Evolutionary conservation across 2,113 vertebrate genomes (phyloP).

Genomic region (Dicerorhinus sumatrensis): DNA sequence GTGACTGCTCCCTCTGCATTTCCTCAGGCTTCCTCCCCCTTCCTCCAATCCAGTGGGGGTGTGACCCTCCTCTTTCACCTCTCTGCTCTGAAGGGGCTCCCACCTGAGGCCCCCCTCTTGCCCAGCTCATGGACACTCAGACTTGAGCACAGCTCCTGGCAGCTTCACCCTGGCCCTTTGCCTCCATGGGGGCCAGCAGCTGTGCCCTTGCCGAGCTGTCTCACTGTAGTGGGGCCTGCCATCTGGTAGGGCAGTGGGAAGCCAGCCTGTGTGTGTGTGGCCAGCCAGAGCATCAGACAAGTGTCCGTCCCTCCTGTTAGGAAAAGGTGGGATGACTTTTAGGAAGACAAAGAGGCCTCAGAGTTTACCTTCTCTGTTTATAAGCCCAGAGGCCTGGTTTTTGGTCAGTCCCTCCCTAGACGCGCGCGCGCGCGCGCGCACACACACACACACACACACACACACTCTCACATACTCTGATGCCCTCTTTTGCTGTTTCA

Average conservation of each 20-base stretch:
- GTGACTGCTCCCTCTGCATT: not conserved
- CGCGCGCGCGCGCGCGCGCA: not conserved
- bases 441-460: not conserved
- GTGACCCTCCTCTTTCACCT: not conserved
- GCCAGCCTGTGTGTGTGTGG: not conserved
- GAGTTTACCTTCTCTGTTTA: not conserved
- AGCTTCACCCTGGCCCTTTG: not conserved
- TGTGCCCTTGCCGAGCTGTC: not conserved
- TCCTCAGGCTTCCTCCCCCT: not conserved
- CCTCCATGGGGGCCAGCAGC: not conserved
- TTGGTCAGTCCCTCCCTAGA: not conserved
- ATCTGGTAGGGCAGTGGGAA: constrained; percentile 62
- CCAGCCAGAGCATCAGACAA: not conserved
- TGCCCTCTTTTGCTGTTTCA: not conserved
- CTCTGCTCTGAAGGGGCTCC: not conserved
- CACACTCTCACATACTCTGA: not conserved
- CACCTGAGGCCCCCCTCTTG: not conserved
- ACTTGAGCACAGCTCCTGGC: not conserved
- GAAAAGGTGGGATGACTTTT: not conserved
- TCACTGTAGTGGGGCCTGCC: not conserved
- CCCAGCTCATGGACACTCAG: not conserved
- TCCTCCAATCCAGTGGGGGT: not conserved
- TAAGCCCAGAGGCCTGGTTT: not conserved
- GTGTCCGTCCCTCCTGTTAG: not conserved
- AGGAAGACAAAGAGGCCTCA: not conserved